Evolutionary conservation across 2,888 invertebrate species (phyloP).

Genomic region (Melieria crassipennis): DNA sequence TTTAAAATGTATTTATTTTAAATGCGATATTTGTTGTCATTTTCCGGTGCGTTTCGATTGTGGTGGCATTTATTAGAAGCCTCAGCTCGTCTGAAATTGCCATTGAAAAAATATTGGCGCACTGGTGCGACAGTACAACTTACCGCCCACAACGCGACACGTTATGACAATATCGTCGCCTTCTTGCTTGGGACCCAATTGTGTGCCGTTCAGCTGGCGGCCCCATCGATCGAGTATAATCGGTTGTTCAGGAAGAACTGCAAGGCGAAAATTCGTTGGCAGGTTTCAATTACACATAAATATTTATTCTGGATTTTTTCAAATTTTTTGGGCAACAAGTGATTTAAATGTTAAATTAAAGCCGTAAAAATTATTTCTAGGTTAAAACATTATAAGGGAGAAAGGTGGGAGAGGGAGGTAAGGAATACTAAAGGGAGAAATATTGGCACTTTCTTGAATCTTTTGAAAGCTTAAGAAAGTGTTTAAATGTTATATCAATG

Average conservation of each 20-base stretch:
- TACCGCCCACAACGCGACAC: slow-evolving; percentile 88
- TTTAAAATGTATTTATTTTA: not conserved
- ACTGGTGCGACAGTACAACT: slow-evolving; percentile 59
- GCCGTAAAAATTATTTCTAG: too few relatives aligned
- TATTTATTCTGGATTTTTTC: too few relatives aligned
- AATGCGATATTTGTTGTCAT: not conserved
- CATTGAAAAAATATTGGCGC: not conserved
- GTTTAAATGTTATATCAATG: too few relatives aligned
- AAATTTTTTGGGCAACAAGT: too few relatives aligned
- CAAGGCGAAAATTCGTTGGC: slow-evolving; percentile 23
- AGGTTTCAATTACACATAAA: not conserved
- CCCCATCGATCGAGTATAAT: slow-evolving; percentile 87
- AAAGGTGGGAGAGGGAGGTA: too few relatives aligned
- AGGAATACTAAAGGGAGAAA: too few relatives aligned
- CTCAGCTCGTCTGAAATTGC: not conserved
- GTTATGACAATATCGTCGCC: slow-evolving; percentile 86
- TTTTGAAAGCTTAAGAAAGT: too few relatives aligned
- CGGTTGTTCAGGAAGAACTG: slow-evolving; percentile 90
- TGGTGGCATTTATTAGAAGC: not conserved
- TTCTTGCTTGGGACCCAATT: slow-evolving; percentile 85
- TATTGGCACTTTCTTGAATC: too few relatives aligned
- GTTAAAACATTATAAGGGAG: too few relatives aligned
- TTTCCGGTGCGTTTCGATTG: not conserved
- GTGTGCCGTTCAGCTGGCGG: slow-evolving; percentile 80
- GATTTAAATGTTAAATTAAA: too few relatives aligned